phyloP scores from a whole-genome alignment of 2,888 invertebrate species.

The Schizaphis graminum region DNA sequence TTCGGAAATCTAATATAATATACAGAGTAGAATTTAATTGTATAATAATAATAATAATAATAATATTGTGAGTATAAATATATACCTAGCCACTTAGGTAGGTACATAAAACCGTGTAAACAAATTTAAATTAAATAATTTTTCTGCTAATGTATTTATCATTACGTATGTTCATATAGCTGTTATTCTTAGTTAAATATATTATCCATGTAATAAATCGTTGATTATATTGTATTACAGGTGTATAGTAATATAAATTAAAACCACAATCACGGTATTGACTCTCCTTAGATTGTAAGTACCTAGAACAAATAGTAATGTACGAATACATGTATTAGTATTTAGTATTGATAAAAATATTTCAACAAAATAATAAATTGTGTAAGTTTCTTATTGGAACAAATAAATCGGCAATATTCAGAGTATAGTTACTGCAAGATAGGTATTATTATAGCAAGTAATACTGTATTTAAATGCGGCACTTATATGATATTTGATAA shows the following conservation, averaged over 20 bases:
- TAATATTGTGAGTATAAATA: neutral
- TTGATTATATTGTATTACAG: neutral
- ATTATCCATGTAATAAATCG: neutral
- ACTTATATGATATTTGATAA: neutral
- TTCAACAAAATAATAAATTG: neutral
- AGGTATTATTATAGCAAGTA: neutral
- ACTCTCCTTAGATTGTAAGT: neutral
- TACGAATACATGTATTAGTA: neutral
- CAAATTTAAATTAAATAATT: neutral
- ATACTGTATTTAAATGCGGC: neutral
- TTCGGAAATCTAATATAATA: neutral
- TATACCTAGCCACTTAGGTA: neutral
- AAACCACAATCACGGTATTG: neutral
- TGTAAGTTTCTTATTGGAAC: neutral
- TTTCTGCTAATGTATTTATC: neutral
- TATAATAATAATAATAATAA: no score
- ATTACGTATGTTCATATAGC: neutral
- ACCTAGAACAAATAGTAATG: neutral
- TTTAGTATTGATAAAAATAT: neutral
- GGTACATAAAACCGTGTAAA: neutral
- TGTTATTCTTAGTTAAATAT: neutral
- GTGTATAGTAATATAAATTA: neutral
- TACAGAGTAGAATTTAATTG: no score
- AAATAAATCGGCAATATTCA: neutral
- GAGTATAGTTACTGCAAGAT: neutral